Base-by-base conservation (phyloP, 1,140 invertebrate genomes). In the Drosophila dunni region DNA sequence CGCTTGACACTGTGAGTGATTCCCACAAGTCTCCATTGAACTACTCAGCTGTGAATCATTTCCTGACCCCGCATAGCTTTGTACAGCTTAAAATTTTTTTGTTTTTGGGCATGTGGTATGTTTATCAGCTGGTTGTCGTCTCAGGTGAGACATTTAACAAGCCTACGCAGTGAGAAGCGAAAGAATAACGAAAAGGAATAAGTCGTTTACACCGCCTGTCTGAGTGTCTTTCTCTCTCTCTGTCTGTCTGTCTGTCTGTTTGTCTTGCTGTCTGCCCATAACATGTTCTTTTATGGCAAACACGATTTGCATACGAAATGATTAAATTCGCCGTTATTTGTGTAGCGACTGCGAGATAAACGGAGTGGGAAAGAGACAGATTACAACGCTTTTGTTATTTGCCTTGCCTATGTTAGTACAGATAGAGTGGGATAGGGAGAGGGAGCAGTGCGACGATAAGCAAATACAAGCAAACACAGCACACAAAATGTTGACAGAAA, bases 221-320 rank as follows among this genome's bases (percentile, higher is more conserved):
- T 57, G 17, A 20, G 17, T 20, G 15, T n/a, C 33, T 24, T 10
- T 24, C 36, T 29, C 24, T 29, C 3, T 29, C 3, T 29, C 60
- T 10, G 7, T 13, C 54, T 44, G 20, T 57, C 38, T 57, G 13
- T n/a, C 33, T 24, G 36, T 24, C 15, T 57, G 40, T 33, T 20
- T 45, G 56, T 45, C 42, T n/a, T 11, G 0, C 15, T 48, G 45
- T 45, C 33, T 63, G 62, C 24, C 70, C 57, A 33, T 62, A 66
- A 78, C 65, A 75, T 75, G 65, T 60, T 68, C 65, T 71, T 75
- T 86, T 81, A 68, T 78, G 78, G 40, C 58, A 86, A 81, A 85
- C 69, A 62, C 60, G 78, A 85, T 85, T 85, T 85, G 78, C 81
- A 85, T 85, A 61, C 75, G 15, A 85, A 85, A 85, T 85, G 69